Conservation (phyloP, 2,113 vertebrate genomes). For the Triplophysa dalaica region DNA sequence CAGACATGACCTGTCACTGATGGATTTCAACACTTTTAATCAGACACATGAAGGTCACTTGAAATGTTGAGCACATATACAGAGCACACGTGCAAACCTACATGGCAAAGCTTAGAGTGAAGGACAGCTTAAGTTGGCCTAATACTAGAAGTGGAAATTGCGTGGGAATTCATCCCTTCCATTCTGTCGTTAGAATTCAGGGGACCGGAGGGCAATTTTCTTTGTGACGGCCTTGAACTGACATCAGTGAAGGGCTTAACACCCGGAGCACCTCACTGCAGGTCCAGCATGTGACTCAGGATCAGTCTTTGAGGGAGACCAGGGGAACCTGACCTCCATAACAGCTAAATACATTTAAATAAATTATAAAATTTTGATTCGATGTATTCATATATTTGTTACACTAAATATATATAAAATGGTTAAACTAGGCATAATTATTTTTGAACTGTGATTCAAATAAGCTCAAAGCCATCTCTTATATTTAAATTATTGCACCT, state of each 20-base stretch:
- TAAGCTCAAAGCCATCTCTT: too few relatives aligned
- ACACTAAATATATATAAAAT: too few relatives aligned
- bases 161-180: constrained; percentile 46
- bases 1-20: constrained; percentile 16
- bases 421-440: too few relatives aligned
- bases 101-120: constrained; percentile 25
- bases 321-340: too few relatives aligned
- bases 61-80: constrained; percentile 24
- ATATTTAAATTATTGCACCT: too few relatives aligned
- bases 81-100: background rate
- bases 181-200: constrained; percentile 34
- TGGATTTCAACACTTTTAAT: constrained; percentile 24
- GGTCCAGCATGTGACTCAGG: background rate
- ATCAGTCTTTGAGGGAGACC: background rate
- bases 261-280: background rate
- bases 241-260: background rate
- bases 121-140: constrained; percentile 33
- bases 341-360: too few relatives aligned
- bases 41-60: constrained; percentile 35
- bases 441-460: too few relatives aligned
- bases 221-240: constrained; percentile 20
- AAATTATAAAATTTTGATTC: too few relatives aligned
- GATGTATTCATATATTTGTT: too few relatives aligned
- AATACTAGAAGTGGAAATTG: constrained; percentile 32
- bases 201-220: constrained; percentile 39